These are phyloP conservation scores for Uropetala carovei DNA, from an alignment of 2,888 invertebrate genomes.

Conservation along the genomic window DNA sequence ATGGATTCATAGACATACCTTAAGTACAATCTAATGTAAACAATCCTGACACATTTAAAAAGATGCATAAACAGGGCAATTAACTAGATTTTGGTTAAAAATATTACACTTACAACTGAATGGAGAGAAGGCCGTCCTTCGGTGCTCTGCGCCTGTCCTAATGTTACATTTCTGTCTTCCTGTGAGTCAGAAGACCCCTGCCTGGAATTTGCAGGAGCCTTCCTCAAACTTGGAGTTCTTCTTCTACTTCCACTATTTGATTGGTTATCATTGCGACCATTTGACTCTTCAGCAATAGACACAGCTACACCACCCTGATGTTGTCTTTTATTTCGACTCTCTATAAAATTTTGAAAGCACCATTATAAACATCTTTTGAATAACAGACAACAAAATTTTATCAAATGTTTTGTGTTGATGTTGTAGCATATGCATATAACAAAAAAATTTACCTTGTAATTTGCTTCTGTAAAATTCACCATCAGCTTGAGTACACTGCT, in stretches of 20 bases:
- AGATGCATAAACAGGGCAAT: too few relatives aligned
- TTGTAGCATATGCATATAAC: background rate
- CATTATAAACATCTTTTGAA: background rate
- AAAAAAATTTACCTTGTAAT: constrained; percentile 54
- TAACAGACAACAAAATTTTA: too few relatives aligned
- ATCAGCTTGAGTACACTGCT: constrained; percentile 68
- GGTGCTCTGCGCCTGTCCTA: background rate
- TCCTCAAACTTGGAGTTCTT: constrained; percentile 63
- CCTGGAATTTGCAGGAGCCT: constrained; percentile 42
- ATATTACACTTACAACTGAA: constrained; percentile 65
- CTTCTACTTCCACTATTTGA: background rate
- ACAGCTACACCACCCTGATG: constrained; percentile 63
- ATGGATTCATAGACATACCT: too few relatives aligned
- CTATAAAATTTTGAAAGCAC: background rate
- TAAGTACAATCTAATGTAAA: too few relatives aligned
- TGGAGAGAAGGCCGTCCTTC: constrained; percentile 66
- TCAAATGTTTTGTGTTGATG: too few relatives aligned
- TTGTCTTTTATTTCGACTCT: constrained; percentile 21
- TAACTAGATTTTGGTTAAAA: background rate
- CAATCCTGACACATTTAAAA: too few relatives aligned
- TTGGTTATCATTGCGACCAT: constrained; percentile 33
- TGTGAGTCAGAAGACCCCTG: constrained; percentile 66
- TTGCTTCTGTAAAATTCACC: constrained; percentile 67
- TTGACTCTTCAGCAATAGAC: constrained; percentile 65
- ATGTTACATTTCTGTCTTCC: constrained; percentile 57